phyloP scores from a whole-genome alignment of 2,888 invertebrate species.

The Tenthredo scrophulariae region DNA sequence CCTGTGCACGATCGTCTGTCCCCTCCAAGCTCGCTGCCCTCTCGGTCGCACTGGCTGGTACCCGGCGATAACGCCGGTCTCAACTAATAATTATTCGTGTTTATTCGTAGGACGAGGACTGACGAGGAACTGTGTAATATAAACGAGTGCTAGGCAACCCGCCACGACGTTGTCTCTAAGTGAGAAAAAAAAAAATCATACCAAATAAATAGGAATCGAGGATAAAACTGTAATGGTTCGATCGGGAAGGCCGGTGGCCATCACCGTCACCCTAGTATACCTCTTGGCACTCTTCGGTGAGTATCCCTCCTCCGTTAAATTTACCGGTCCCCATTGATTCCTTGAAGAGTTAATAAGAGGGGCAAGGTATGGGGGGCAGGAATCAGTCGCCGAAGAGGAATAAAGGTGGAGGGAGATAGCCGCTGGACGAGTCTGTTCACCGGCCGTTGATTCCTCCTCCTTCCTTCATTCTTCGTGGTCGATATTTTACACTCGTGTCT shows the following conservation, averaged over 20 bases:
- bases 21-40: conserved; percentile 51
- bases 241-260: conserved; percentile 63
- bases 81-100: conserved; percentile 72
- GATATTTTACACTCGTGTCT: conserved; percentile 1
- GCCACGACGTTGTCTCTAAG: conserved; percentile 56
- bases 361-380: conserved; percentile 11
- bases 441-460: conserved; percentile 42
- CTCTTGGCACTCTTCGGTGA: conserved; percentile 73
- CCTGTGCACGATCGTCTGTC: conserved; percentile 40
- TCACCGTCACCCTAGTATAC: conserved; percentile 69
- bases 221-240: conserved; percentile 65
- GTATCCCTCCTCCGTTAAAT: conserved; percentile 59
- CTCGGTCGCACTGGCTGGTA: conserved; percentile 49
- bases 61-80: conserved; percentile 65
- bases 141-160: conserved; percentile 59
- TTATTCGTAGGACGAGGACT: conserved; percentile 70
- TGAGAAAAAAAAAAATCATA: neutral
- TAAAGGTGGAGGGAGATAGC: conserved; percentile 29
- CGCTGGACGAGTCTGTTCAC: conserved; percentile 32
- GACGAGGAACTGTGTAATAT: conserved; percentile 50
- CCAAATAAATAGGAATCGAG: neutral
- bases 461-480: conserved; percentile 43
- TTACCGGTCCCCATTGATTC: conserved; percentile 49
- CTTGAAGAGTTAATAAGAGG: conserved; percentile 5
- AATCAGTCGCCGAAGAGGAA: conserved; percentile 33